Conservation (phyloP, 30 jellyfish, hydroid and myxozoan genomes). For the Aurelia coerulea region DNA sequence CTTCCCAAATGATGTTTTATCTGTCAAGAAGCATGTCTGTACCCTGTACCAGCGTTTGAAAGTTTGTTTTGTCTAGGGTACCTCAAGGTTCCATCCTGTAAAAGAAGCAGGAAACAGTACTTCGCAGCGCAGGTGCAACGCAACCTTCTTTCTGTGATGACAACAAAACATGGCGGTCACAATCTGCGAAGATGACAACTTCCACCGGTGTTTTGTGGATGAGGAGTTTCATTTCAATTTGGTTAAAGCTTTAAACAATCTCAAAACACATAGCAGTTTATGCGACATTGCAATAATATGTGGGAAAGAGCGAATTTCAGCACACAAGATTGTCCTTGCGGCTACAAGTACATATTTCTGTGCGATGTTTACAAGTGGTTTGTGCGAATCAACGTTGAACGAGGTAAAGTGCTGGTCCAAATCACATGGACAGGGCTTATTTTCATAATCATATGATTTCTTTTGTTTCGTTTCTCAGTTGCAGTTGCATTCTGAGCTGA, state of each 20-base stretch:
- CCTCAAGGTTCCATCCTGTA: too few relatives aligned
- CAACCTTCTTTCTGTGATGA: too few relatives aligned
- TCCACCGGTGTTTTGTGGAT: slow-evolving; percentile 2
- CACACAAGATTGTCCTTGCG: slow-evolving; percentile 86
- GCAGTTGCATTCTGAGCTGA: too few relatives aligned
- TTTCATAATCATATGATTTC: too few relatives aligned
- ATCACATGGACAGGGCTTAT: too few relatives aligned
- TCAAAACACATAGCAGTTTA: slow-evolving; percentile 27
- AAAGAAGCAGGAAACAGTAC: too few relatives aligned
- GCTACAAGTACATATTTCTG: slow-evolving; percentile 84
- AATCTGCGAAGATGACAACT: background rate
- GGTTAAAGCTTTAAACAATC: slow-evolving; percentile 12
- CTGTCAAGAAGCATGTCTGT: too few relatives aligned
- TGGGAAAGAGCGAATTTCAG: slow-evolving; percentile 61
- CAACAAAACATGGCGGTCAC: background rate
- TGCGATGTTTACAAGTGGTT: slow-evolving; percentile 92
- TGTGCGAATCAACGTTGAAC: slow-evolving; percentile 69
- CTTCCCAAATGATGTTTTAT: too few relatives aligned
- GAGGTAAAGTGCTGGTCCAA: slow-evolving; percentile 43
- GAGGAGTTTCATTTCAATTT: slow-evolving; percentile 21
- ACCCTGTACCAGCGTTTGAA: too few relatives aligned
- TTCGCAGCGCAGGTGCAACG: too few relatives aligned
- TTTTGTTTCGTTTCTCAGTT: too few relatives aligned
- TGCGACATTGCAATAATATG: slow-evolving; percentile 82
- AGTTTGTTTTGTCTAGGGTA: too few relatives aligned